Conservation (phyloP, 2,113 vertebrate genomes). For the Tinamus guttatus region DNA sequence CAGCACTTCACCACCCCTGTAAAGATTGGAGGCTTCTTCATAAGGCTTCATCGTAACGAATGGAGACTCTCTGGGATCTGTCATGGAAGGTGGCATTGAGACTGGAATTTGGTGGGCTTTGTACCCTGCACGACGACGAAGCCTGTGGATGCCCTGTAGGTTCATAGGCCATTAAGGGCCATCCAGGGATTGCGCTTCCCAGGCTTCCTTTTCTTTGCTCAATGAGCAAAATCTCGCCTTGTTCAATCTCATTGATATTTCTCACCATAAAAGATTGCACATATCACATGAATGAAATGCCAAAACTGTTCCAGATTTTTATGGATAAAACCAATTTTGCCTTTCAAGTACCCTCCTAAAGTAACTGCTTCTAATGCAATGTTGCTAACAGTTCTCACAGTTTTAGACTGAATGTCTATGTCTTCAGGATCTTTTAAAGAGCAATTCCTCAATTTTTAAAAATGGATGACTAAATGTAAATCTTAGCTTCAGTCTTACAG, state of each 20-base stretch:
- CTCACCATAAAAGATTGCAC: not conserved
- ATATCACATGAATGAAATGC: not conserved
- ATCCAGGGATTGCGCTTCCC: not conserved
- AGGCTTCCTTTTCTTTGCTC: not conserved
- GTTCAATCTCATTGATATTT: not conserved
- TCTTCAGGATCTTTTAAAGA: not conserved
- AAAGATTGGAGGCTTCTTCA: too few relatives aligned
- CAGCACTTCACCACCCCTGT: not conserved
- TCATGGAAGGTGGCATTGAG: not conserved
- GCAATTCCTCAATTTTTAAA: not conserved
- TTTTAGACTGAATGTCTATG: not conserved
- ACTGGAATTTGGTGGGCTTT: not conserved
- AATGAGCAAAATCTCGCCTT: not conserved
- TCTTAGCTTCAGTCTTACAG: not conserved
- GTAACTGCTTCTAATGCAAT: not conserved
- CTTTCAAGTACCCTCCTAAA: not conserved
- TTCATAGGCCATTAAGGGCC: not conserved
- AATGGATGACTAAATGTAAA: not conserved
- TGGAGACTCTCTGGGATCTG: too few relatives aligned
- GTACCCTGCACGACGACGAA: not conserved
- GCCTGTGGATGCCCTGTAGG: not conserved
- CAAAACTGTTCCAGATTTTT: not conserved
- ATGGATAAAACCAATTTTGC: not conserved
- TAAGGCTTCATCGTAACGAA: too few relatives aligned
- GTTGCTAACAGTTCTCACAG: not conserved